phyloP scores from a whole-genome alignment of 2,888 invertebrate species.

The Disparrhopalites patrizii region DNA sequence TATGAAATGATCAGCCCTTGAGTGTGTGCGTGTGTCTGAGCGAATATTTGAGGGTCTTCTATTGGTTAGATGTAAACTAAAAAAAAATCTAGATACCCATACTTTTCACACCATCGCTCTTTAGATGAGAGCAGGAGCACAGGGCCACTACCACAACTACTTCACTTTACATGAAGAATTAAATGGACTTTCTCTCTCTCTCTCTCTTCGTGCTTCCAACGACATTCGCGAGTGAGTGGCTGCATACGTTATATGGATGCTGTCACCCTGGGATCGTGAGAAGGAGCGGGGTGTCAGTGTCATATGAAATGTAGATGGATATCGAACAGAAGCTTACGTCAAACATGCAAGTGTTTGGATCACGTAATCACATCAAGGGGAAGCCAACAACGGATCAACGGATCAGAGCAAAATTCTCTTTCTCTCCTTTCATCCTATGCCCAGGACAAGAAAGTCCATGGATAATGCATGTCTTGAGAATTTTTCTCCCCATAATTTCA shows the following conservation, averaged over 20 bases:
- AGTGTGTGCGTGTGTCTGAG: no score
- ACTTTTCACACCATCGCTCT: no score
- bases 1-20: no score
- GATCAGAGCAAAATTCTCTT: background rate
- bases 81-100: no score
- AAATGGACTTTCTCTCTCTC: background rate
- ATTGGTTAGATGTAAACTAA: no score
- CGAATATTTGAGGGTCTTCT: no score
- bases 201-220: background rate
- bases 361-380: conserved; percentile 5
- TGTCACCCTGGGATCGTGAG: conserved; percentile 19
- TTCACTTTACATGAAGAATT: background rate
- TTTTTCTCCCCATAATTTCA: background rate
- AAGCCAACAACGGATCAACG: conserved; percentile 4
- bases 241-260: background rate
- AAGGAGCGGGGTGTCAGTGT: background rate
- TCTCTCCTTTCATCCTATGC: no score
- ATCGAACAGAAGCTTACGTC: background rate
- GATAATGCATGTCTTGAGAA: background rate
- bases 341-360: background rate
- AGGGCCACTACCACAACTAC: no score
- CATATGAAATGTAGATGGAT: background rate
- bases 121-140: no score
- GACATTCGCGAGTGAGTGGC: background rate
- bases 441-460: background rate